Evolutionary conservation across 2,888 invertebrate genomes (phyloP).

Genomic region (Myathropa florea): DNA sequence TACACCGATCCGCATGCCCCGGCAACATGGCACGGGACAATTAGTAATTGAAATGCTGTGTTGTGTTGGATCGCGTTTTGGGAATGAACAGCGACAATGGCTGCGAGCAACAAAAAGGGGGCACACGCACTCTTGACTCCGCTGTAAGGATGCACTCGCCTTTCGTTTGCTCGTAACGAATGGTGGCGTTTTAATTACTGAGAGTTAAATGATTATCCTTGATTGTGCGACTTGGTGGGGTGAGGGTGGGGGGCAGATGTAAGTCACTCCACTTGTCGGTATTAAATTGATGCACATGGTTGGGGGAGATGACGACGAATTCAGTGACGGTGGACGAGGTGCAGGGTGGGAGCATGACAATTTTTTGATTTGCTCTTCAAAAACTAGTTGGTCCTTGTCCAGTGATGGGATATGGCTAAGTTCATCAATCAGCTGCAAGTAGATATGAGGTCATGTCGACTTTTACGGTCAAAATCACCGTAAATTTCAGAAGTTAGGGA

Average conservation of each 20-base stretch:
- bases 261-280: constrained; percentile 54
- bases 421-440: too few species aligned
- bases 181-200: constrained; percentile 70
- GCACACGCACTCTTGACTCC: constrained; percentile 67
- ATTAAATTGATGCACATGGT: constrained; percentile 66
- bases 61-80: constrained; percentile 27
- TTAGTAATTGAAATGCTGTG: constrained; percentile 69
- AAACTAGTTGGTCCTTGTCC: too few species aligned
- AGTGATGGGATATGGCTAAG: too few species aligned
- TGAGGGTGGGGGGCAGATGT: not conserved
- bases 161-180: constrained; percentile 40
- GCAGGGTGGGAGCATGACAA: not conserved
- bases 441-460: too few species aligned
- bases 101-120: constrained; percentile 29
- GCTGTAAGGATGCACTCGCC: constrained; percentile 30
- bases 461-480: too few species aligned
- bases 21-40: constrained; percentile 47
- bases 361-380: too few species aligned
- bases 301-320: constrained; percentile 10
- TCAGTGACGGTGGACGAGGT: not conserved
- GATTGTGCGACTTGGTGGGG: constrained; percentile 9
- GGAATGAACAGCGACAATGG: constrained; percentile 3
- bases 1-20: constrained; percentile 3
- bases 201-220: constrained; percentile 67
- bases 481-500: too few species aligned